Base-by-base conservation (phyloP, 2,888 invertebrate species). In the Aphidius colemani region DNA sequence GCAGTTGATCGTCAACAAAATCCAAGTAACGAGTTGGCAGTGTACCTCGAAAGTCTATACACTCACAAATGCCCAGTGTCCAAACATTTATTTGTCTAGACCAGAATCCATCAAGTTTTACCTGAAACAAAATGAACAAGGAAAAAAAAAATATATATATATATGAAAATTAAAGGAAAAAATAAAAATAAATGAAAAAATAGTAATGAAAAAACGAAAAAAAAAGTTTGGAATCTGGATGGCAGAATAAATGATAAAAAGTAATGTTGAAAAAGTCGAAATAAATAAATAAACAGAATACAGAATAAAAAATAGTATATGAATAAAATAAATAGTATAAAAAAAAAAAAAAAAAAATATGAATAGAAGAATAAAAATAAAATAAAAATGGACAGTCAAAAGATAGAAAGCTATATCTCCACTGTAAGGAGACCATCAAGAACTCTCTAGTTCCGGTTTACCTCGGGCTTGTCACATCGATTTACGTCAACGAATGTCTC, bases 21-120 rank as follows among this genome's bases (percentile, higher is more conserved):
- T 48, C 10, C 11, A 13, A 48, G 56, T 30, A 57, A 57, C 56
- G 56, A 57, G 56, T 57, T 57, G 56, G 56, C 10, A 48, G 48
- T 7, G 9, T 57, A 30, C n/a, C 30, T 45, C 56, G 2, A 45
- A 46, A 57, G 56, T 57, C 56, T 30, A 45, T 30, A 30, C 30
- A 30, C 5, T 5, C 5, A 30, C 3, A 30, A 30, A 30, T 30
- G 30, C 2, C 18, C 30, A 30, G 11, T 46, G 45, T 44, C 45
- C 56, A 45, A 45, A 30, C 44, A 57, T 57, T 57, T 57, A 18
- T 30, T 30, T 57, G 56, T 57, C 56, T 57, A 57, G 56, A 57
- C 48, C 48, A 48, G 56, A 57, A 57, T 57, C 30, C 56, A 57
- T 57, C 56, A 8, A 43, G 11, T 10, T 55, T 57, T 57, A 8